These are phyloP conservation scores for Rhombomys opimus DNA, from an alignment of 2,113 vertebrate species.

Conservation along the genomic window DNA sequence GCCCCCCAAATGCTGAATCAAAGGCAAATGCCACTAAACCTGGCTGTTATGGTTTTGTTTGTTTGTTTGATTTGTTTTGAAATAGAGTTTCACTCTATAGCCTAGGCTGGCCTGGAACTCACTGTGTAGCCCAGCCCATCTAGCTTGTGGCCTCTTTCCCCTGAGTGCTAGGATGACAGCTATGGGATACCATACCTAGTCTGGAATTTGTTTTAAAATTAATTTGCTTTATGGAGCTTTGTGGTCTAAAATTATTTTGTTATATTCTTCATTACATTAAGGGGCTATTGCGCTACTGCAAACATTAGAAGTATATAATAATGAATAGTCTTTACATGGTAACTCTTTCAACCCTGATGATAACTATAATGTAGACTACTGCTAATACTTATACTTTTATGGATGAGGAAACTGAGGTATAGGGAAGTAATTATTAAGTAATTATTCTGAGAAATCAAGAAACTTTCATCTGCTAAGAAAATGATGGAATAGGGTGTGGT, in stretches of 20 bases:
- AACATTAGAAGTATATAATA: conserved; percentile 27
- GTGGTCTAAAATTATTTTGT: conserved; percentile 9
- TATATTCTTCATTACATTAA: conserved; percentile 26
- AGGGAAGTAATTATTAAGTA: neutral
- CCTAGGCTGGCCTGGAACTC: neutral
- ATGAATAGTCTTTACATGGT: neutral
- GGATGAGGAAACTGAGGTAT: neutral
- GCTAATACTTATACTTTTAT: neutral
- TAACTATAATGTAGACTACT: neutral
- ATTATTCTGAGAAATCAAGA: neutral
- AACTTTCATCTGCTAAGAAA: neutral
- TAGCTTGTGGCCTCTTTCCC: neutral
- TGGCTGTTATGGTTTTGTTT: neutral
- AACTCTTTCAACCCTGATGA: neutral
- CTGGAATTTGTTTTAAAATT: conserved; percentile 29
- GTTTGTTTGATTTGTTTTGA: neutral
- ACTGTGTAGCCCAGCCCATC: neutral
- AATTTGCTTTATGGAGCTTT: neutral
- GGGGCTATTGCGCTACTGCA: neutral
- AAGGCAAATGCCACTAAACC: neutral
- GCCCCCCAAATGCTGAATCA: neutral
- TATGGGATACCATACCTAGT: neutral
- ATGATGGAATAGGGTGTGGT: neutral
- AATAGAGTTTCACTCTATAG: neutral
- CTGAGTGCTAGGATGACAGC: neutral